Conservation (phyloP, 2,888 invertebrate genomes). For the Netelia virgata region DNA sequence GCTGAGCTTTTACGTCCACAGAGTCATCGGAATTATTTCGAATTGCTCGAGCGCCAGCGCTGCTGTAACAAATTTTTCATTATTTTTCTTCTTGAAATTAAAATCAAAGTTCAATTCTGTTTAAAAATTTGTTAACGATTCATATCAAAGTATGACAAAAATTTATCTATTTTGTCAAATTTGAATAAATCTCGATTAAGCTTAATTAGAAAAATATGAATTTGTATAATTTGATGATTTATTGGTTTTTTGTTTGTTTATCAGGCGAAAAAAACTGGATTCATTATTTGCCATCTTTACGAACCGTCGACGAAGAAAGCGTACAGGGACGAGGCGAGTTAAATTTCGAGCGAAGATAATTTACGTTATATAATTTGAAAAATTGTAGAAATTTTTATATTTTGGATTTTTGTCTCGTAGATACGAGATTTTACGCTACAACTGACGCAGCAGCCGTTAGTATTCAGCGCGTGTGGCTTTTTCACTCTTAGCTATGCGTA, state of each 20-base stretch:
- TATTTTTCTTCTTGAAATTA: too few relatives aligned
- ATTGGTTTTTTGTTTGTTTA: not conserved
- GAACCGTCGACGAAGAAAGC: slow-evolving; percentile 73
- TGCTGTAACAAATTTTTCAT: slow-evolving; percentile 57
- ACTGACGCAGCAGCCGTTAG: slow-evolving; percentile 76
- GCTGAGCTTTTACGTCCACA: slow-evolving; percentile 57
- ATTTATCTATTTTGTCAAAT: not conserved
- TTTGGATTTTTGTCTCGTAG: slow-evolving; percentile 63
- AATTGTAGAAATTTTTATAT: not conserved
- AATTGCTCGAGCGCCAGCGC: slow-evolving; percentile 66
- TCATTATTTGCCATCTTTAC: slow-evolving; percentile 77
- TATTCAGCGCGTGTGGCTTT: slow-evolving; percentile 76
- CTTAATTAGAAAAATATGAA: too few relatives aligned
- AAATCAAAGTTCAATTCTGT: not conserved
- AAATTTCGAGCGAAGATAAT: not conserved
- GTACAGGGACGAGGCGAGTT: slow-evolving; percentile 74
- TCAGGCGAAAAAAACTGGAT: slow-evolving; percentile 75
- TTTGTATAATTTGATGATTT: too few relatives aligned
- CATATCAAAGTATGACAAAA: too few relatives aligned
- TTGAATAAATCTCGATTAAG: too few relatives aligned
- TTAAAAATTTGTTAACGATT: not conserved
- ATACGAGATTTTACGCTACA: slow-evolving; percentile 77
- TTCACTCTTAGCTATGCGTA: slow-evolving; percentile 75
- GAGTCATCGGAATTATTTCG: slow-evolving; percentile 67
- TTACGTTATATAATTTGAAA: not conserved